Evolutionary conservation across 2,888 invertebrate species (phyloP).

Genomic region (Sarcophaga carnaria): DNA sequence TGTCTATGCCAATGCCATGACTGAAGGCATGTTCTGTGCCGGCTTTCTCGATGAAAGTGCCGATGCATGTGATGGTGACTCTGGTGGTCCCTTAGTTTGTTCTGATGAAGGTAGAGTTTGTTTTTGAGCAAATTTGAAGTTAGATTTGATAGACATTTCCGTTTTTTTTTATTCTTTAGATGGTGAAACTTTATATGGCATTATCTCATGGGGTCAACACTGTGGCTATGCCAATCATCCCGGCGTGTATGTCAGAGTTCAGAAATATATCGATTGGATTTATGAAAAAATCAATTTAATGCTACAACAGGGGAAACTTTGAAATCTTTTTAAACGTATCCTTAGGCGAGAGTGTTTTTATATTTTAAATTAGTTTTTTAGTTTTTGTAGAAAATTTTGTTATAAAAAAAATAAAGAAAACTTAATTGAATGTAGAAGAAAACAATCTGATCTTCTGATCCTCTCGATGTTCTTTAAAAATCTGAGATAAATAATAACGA

Average conservation of each 20-base stretch:
- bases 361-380: conserved; percentile 18
- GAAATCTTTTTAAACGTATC: background rate
- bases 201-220: conserved; percentile 90
- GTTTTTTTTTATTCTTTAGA: conserved; percentile 80
- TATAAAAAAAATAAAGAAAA: conserved; percentile 8
- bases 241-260: conserved; percentile 88
- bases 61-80: conserved; percentile 92
- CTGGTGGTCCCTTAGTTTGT: conserved; percentile 92
- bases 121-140: background rate
- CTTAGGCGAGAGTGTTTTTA: too few species aligned
- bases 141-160: background rate
- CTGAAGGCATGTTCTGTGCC: conserved; percentile 90
- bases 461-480: too few species aligned
- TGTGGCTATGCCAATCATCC: conserved; percentile 89
- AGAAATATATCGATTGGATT: conserved; percentile 87
- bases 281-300: conserved; percentile 83
- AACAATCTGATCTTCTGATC: too few species aligned
- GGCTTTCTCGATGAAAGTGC: conserved; percentile 89
- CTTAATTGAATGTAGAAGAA: background rate
- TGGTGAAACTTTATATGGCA: conserved; percentile 86
- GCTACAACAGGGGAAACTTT: conserved; percentile 69
- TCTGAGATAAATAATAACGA: too few species aligned
- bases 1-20: conserved; percentile 86
- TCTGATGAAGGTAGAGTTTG: conserved; percentile 83
- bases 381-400: conserved; percentile 17